Base-by-base conservation (phyloP, 2,113 vertebrate species). In the Crotophaga sulcirostris region DNA sequence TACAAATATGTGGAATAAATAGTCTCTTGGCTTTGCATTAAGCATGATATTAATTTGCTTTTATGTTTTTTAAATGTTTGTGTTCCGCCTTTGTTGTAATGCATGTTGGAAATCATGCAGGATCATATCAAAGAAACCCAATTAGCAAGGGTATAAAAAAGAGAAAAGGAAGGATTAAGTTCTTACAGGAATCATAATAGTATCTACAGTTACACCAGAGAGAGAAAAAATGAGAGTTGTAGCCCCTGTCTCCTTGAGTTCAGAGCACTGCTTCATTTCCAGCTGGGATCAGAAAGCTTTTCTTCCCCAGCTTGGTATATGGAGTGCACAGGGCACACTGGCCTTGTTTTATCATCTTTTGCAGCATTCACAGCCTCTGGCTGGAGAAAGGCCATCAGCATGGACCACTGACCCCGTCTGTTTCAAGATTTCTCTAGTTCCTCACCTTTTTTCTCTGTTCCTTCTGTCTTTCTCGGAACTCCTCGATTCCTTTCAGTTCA, bases 361-460 rank as follows among this genome's bases (percentile, higher is more conserved):
- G 73, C 56, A 78, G 47, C 73, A 63, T 63, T 88, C 72, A 47
- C 51, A 78, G 60, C 49, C 76, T 67, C 0, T 68, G 83, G 44
- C 79, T 92, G n/a, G 45, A 84, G 55, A 40, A 31, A 33, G 60
- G 63, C 9, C 66, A 25, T 21, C 72, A 68, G 34, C 47, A 75
- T 0, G 2, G 55, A 16, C 34, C 45, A 38, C 0, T 81, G 72
- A 70, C 42, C 44, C 55, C 11, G 3, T 44, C 16, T 31, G 15
- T 73, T 70, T 74, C 62, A 75, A 34, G 20, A 15, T 34, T 78
- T 64, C 28, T 55, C 24, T 25, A 14, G 13, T 54, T 16, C 25
- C 97, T 98, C 80, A 99, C 99, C 98, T 99, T 99, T 96, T 98
- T 99, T 24, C 99, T 98, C 94, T 99, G 98, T 16, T 99, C 99